A percentile compares a stretch with the other conserved stretches of the same genome.
phyloP scores from a whole-genome alignment of 2,113 vertebrate genomes.

The Cyprinodon brontotheroides region DNA sequence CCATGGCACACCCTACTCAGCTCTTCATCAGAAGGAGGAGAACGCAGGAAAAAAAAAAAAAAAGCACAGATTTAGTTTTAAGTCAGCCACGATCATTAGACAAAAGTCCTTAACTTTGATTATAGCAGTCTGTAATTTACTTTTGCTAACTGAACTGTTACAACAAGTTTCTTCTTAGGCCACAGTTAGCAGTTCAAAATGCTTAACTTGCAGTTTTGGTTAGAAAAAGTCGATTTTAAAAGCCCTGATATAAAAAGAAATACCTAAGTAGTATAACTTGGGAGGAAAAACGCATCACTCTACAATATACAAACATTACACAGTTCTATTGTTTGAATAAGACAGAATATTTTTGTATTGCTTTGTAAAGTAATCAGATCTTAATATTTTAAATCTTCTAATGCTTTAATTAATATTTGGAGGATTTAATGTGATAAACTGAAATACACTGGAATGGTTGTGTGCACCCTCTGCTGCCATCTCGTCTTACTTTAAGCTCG shows the following conservation, averaged over 20 bases:
- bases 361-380: neutral
- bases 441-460: neutral
- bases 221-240: neutral
- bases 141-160: slow-evolving; percentile 13
- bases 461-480: no score
- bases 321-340: neutral
- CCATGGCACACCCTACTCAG: slow-evolving; percentile 47
- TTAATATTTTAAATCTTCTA: neutral
- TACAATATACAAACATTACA: neutral
- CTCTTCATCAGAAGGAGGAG: slow-evolving; percentile 44
- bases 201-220: neutral
- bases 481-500: no score
- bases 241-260: neutral
- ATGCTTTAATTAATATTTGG: no score
- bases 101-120: slow-evolving; percentile 26
- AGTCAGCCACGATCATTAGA: slow-evolving; percentile 8
- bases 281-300: neutral
- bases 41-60: neutral
- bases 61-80: slow-evolving; percentile 2
- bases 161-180: neutral
- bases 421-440: neutral
- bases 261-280: no score
- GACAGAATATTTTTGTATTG: neutral
- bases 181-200: neutral
- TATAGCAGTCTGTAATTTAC: slow-evolving; percentile 10